Evolutionary conservation across 2,797 vertebrate genomes (phyloP), one percentile per base, ranked within the genome.

Genomic region (Labroides dimidiatus): DNA sequence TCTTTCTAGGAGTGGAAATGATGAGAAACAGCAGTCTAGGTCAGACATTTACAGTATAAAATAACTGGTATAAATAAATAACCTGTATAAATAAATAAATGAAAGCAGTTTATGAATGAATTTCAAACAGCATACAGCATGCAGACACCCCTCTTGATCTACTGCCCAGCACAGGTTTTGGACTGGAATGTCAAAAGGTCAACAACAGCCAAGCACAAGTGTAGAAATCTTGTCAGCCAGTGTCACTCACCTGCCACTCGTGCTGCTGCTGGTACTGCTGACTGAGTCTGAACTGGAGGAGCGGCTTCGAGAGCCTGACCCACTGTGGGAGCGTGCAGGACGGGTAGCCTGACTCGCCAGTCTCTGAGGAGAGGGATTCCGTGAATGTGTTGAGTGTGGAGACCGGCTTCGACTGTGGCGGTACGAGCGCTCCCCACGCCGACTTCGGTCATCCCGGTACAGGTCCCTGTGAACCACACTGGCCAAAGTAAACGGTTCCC

Each of bases 181-280:
- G 33, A 39, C 30, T 15, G 14, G 12, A 43, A 52, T 33, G 27
- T 56, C 72, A 50, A 68, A 53, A 64, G 17, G 49, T 64, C 62
- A 72, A 72, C 70, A 80, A 64, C 42, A 16, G 27, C 33, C 20
- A 66, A 9, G 21, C 16, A 19, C 19, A 50, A 17, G 11, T 1
- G 8, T 37, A 49, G 24, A 65, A 41, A 59, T 49, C 13, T 48
- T 27, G 9, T 60, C 62, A 47, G 61, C 10, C 17, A 53, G 56
- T 16, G 48, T 55, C 53, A 82, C 92, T 93, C 94, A 99, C 98
- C 97, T 99, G 95, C 96, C 97, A 12, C 97, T 99, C 81, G 96
- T 99, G 86, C 96, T 98, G 91, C 96, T 99, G 94, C 93, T 98
- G 95, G 96, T 98, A 93, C 97, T 99, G 96, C 97, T 99, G 94